These are phyloP conservation scores for Cheumatopsyche charites DNA, from an alignment of 1,140 invertebrate genomes.

Conservation along the genomic window DNA sequence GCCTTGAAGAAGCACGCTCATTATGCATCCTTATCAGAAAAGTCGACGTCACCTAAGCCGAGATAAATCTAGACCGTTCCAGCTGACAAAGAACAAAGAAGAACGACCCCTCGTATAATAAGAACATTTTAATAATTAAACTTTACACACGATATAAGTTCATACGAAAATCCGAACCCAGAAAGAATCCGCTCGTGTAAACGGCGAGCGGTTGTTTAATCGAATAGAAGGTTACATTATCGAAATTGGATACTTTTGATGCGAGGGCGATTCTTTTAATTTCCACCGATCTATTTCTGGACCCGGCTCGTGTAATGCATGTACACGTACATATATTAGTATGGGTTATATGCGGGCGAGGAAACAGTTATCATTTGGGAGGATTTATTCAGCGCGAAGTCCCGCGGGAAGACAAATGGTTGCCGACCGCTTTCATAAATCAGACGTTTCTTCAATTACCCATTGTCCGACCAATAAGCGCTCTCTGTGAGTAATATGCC, in stretches of 20 bases:
- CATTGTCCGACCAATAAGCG: constrained; percentile 4
- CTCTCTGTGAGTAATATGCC: background rate
- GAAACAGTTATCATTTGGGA: too few relatives aligned
- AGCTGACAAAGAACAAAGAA: background rate
- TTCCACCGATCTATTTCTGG: background rate
- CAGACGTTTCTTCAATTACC: constrained; percentile 14
- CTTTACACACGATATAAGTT: too few relatives aligned
- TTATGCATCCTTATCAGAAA: constrained; percentile 18
- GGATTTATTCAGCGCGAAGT: background rate
- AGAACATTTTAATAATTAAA: background rate
- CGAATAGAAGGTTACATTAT: background rate
- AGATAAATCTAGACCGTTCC: constrained; percentile 3
- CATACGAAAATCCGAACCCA: too few relatives aligned
- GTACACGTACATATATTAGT: background rate
- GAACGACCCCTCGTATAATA: background rate
- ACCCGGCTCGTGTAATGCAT: background rate
- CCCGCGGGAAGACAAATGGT: constrained; percentile 1
- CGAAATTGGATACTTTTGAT: background rate
- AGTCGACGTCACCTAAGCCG: background rate
- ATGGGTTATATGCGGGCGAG: background rate
- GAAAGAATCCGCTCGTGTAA: too few relatives aligned
- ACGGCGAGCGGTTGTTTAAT: background rate
- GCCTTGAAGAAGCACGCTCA: background rate
- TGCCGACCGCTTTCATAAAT: background rate
- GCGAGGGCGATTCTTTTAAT: background rate